phyloP scores from a whole-genome alignment of 2,113 vertebrate genomes.

The Lucifuga dentata region DNA sequence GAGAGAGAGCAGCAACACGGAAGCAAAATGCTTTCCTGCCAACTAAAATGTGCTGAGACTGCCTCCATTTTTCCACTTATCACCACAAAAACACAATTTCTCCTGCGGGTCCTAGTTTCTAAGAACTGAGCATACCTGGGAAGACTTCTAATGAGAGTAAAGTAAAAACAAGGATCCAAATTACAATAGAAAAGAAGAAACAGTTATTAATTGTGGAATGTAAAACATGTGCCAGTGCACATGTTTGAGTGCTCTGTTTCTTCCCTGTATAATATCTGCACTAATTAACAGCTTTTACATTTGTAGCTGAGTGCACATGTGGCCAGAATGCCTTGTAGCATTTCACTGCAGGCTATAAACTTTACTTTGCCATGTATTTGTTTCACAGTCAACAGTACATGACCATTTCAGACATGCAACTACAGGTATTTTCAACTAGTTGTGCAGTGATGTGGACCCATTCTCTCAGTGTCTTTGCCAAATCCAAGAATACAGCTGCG shows the following conservation, averaged over 20 bases:
- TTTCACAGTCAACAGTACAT: constrained; percentile 40
- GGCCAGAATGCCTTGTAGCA: constrained; percentile 31
- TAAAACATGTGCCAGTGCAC: constrained; percentile 8
- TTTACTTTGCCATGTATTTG: constrained; percentile 40
- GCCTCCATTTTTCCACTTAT: no score
- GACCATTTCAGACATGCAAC: constrained; percentile 57
- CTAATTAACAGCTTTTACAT: constrained; percentile 33
- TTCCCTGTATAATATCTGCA: constrained; percentile 11
- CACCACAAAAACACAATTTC: no score
- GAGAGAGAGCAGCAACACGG: no score
- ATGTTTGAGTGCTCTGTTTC: constrained; percentile 3
- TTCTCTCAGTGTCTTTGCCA: constrained; percentile 47
- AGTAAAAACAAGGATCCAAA: constrained; percentile 15
- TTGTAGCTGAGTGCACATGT: constrained; percentile 24
- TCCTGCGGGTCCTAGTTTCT: no score
- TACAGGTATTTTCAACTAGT: constrained; percentile 60
- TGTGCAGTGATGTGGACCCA: constrained; percentile 32
- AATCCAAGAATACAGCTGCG: constrained; percentile 63
- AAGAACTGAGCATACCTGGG: no score
- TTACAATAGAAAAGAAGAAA: constrained; percentile 24
- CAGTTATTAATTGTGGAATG: constrained; percentile 23
- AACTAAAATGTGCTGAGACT: no score
- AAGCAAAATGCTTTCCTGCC: no score
- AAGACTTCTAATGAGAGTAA: no score
- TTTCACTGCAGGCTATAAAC: constrained; percentile 42